phyloP scores from a whole-genome alignment of 2,888 invertebrate genomes.

The Theretra japonica region DNA sequence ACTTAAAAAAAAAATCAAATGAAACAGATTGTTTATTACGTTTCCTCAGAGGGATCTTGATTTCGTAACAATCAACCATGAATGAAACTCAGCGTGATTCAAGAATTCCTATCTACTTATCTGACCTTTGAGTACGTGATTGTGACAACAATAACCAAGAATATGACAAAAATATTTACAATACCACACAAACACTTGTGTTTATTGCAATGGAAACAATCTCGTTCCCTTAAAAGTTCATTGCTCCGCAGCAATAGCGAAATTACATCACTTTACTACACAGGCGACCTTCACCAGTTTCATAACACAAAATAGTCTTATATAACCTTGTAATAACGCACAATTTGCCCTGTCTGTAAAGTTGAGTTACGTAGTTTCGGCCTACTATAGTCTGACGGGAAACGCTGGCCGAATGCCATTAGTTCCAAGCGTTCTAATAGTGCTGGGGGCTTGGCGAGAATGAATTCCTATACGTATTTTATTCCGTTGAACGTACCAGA shows the following conservation, averaged over 20 bases:
- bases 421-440: conserved; percentile 33
- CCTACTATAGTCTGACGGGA: conserved; percentile 41
- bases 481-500: neutral
- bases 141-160: neutral
- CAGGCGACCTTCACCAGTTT: conserved; percentile 46
- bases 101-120: too few species aligned
- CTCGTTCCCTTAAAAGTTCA: conserved; percentile 48
- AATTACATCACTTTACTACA: conserved; percentile 45
- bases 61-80: too few species aligned
- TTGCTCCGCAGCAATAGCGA: conserved; percentile 41
- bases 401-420: conserved; percentile 57
- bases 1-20: too few species aligned
- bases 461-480: conserved; percentile 6
- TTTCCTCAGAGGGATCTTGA: too few species aligned
- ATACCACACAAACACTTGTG: neutral
- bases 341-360: conserved; percentile 38
- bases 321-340: conserved; percentile 39
- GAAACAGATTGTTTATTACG: too few species aligned
- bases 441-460: conserved; percentile 11
- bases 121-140: neutral
- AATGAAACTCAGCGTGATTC: too few species aligned
- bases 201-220: conserved; percentile 36
- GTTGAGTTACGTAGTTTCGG: conserved; percentile 24
- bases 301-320: conserved; percentile 39
- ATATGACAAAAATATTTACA: neutral